phyloP scores from a whole-genome alignment of 2,888 invertebrate genomes.

The Andrena bucephala region DNA sequence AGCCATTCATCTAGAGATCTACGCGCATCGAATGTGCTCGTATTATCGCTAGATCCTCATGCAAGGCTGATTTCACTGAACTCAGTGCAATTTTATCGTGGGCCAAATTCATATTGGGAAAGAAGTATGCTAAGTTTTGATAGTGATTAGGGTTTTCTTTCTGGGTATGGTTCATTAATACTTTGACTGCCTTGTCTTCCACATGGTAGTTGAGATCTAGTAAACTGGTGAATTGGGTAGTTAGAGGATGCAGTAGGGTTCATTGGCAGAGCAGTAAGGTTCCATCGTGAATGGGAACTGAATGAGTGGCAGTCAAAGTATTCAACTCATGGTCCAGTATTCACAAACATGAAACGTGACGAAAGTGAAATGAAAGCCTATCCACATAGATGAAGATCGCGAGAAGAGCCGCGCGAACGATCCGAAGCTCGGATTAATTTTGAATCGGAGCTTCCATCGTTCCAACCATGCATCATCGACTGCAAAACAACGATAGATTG shows the following conservation, averaged over 20 bases:
- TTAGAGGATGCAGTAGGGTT: no score
- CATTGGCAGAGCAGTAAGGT: background rate
- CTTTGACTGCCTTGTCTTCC: no score
- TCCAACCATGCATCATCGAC: background rate
- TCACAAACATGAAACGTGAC: background rate
- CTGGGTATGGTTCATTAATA: no score
- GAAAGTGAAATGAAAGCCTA: background rate
- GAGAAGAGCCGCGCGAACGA: background rate
- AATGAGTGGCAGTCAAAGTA: background rate
- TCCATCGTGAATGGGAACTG: background rate
- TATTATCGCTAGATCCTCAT: background rate
- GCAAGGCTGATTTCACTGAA: background rate
- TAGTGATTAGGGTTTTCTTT: background rate
- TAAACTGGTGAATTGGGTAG: no score
- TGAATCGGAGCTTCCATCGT: background rate
- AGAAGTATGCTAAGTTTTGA: background rate
- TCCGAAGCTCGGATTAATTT: background rate
- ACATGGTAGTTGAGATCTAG: no score
- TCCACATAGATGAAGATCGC: background rate
- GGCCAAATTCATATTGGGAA: background rate
- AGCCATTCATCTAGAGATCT: background rate
- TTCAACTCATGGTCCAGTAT: background rate
- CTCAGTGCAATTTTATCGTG: background rate
- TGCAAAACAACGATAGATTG: conserved; percentile 17
- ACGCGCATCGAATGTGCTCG: background rate